phyloP scores from a whole-genome alignment of 2,888 invertebrate species.

The Erebia palarica region DNA sequence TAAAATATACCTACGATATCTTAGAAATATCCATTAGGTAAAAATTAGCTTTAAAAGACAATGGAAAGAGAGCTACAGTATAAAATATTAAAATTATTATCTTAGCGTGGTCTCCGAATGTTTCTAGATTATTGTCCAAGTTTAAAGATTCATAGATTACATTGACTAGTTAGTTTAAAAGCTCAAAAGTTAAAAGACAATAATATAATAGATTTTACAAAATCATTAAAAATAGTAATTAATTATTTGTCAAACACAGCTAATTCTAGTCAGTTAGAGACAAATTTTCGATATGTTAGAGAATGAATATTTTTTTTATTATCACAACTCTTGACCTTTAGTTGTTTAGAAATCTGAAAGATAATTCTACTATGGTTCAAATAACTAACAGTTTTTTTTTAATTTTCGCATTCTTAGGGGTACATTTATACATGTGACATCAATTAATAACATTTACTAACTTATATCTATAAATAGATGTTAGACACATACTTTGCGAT shows the following conservation, averaged over 20 bases:
- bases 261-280: slow-evolving; percentile 61
- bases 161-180: slow-evolving; percentile 25
- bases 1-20: slow-evolving; percentile 48
- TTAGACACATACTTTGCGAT: slow-evolving; percentile 66
- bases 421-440: slow-evolving; percentile 10
- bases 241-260: slow-evolving; percentile 82
- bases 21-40: slow-evolving; percentile 36
- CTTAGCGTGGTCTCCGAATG: slow-evolving; percentile 56
- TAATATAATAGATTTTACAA: slow-evolving; percentile 23
- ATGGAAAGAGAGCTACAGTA: slow-evolving; percentile 51
- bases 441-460: slow-evolving; percentile 33
- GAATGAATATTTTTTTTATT: slow-evolving; percentile 19
- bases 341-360: not conserved
- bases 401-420: not conserved
- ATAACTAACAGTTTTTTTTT: not conserved
- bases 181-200: slow-evolving; percentile 42
- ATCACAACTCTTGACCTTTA: slow-evolving; percentile 22
- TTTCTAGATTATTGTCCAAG: slow-evolving; percentile 66
- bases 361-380: not conserved
- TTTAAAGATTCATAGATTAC: slow-evolving; percentile 24
- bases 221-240: slow-evolving; percentile 38
- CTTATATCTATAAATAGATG: slow-evolving; percentile 38
- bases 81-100: slow-evolving; percentile 64
- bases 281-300: slow-evolving; percentile 38
- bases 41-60: slow-evolving; percentile 32